Evolutionary conservation across 2,113 vertebrate genomes (phyloP).

Genomic region (Grammomys dolichurus): DNA sequence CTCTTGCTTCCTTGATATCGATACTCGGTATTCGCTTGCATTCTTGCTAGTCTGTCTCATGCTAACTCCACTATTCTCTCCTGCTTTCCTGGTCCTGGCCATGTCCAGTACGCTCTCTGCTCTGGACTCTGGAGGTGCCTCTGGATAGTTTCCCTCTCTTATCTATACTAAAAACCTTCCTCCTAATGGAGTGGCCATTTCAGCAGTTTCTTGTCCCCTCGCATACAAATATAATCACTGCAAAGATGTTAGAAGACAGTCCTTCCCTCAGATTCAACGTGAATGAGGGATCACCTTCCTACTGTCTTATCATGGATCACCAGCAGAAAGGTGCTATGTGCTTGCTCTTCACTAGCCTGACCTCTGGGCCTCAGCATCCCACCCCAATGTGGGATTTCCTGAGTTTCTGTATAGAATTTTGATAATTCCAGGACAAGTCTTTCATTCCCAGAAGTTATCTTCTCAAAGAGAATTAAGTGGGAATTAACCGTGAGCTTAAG

Average conservation of each 20-base stretch:
- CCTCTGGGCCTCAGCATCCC: neutral
- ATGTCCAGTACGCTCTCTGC: neutral
- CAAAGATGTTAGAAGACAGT: neutral
- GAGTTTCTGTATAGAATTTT: neutral
- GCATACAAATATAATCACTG: neutral
- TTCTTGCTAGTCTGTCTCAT: neutral
- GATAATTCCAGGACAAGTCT: neutral
- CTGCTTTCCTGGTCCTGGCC: neutral
- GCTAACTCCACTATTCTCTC: neutral
- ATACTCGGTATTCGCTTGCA: neutral
- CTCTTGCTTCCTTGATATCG: neutral
- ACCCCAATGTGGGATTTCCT: neutral
- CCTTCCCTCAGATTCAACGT: accelerated
- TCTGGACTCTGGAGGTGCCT: too few relatives aligned
- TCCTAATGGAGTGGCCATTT: neutral
- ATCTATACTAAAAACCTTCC: neutral
- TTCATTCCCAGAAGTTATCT: neutral
- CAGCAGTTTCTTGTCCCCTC: neutral
- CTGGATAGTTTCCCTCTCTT: neutral
- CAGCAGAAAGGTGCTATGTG: accelerated
- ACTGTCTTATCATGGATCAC: neutral
- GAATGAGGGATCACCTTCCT: neutral
- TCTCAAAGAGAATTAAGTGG: neutral
- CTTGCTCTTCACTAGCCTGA: neutral
- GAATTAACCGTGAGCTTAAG: neutral